phyloP scores from a whole-genome alignment of 2,113 vertebrate species.

The Saccopteryx leptura region DNA sequence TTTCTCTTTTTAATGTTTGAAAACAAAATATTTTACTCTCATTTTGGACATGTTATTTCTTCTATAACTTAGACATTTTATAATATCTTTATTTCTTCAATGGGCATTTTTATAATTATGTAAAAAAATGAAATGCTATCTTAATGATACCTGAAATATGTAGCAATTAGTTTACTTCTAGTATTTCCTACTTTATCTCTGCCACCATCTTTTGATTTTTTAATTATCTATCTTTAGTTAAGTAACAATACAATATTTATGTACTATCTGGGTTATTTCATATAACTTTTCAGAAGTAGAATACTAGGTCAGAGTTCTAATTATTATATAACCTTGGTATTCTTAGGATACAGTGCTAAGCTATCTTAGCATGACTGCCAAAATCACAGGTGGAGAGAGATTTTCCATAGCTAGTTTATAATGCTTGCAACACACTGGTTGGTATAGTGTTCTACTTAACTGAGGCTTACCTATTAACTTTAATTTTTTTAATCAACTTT shows the following conservation, averaged over 20 bases:
- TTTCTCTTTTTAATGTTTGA: conserved; percentile 35
- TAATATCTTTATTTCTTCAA: background rate
- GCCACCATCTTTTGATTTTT: background rate
- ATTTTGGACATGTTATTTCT: background rate
- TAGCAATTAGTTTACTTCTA: background rate
- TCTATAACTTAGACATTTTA: background rate
- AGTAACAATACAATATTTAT: background rate
- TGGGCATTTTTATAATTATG: background rate
- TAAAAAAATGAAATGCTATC: background rate
- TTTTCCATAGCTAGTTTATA: conserved; percentile 8
- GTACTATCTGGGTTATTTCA: background rate
- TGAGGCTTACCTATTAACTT: background rate
- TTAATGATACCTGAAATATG: background rate
- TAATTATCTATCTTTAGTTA: background rate
- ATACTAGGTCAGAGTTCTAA: conserved; percentile 35
- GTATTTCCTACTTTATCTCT: background rate
- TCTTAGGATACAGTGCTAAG: conserved; percentile 53
- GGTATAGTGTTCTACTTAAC: background rate
- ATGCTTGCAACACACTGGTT: background rate
- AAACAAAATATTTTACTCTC: background rate
- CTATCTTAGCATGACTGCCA: background rate
- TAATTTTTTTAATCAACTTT: background rate
- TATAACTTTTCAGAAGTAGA: conserved; percentile 51
- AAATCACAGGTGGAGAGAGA: background rate
- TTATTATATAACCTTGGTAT: conserved; percentile 59